Base-by-base conservation (phyloP, 2,888 invertebrate genomes). In the Mesorhabditis belari region DNA sequence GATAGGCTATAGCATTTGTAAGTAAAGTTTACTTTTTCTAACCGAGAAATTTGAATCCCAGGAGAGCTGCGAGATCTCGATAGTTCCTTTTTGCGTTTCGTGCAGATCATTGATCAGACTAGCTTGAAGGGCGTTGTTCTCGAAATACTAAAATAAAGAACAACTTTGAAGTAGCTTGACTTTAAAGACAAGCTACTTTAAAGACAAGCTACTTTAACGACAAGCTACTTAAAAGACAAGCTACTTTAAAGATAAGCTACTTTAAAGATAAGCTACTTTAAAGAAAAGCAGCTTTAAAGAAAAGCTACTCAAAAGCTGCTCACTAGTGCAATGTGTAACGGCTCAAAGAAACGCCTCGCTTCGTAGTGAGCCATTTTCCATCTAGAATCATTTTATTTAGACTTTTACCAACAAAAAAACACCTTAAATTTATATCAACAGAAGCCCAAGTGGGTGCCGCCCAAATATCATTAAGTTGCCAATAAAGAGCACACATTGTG, bases 391-490 rank as follows among this genome's bases (percentile, higher is more conserved):
- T 6, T 9, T 50, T 19, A 23, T n/a, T 9, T 9, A n/a, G 62
- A 59, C 19, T 29, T 25, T 54, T 24, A 17, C 23, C n/a, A n/a
- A n/a, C n/a, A 19, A 58, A 29, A 35, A 24, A n/a, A 3, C 19
- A 64, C 62, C 62, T 85, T 9, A 89, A 89, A 35, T 86, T 86
- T 76, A 86, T 88, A 82, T 91, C 90, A 68, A 94, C 90, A 29
- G 91, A 87, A 4, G 92, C 88, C 96, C 96, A 96, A 0, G 93
- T 90, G 0, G 95, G 93, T 0, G 91, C 94, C 75, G 91, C 89
- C 96, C 96, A 96, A 29, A 95, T 90, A 62, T 96, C 95, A 81
- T 96, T 95, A 12, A 96, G 83, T 82, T 98, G 96, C 96, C 96
- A 98, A 82, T 93, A 98, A 58, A 98, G 84, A 0, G 94, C 92